Evolutionary conservation across 1,140 invertebrate species (phyloP).

Genomic region (Scaptomyza pallida): DNA sequence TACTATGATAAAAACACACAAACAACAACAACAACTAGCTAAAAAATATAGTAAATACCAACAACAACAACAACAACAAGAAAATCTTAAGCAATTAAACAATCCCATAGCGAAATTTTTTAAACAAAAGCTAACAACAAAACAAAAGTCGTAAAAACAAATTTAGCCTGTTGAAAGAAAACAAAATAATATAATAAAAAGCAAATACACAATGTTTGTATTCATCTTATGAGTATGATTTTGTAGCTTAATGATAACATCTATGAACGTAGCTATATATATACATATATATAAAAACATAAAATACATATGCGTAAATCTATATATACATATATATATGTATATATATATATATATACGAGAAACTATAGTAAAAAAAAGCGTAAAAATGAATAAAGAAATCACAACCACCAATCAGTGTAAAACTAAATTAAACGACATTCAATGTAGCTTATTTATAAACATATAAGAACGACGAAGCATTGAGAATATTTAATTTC

Average conservation of each 20-base stretch:
- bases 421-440: conserved; percentile 81
- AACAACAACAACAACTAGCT: conserved; percentile 60
- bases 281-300: conserved; percentile 45
- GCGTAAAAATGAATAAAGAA: conserved; percentile 73
- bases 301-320: conserved; percentile 57
- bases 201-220: conserved; percentile 56
- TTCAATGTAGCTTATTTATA: conserved; percentile 81
- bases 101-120: conserved; percentile 79
- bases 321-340: conserved; percentile 69
- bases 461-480: conserved; percentile 38
- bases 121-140: conserved; percentile 51
- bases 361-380: conserved; percentile 65
- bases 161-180: conserved; percentile 63
- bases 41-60: conserved; percentile 58
- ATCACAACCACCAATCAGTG: conserved; percentile 82
- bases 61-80: conserved; percentile 24
- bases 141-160: conserved; percentile 30
- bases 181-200: conserved; percentile 31
- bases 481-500: conserved; percentile 77
- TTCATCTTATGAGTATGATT: conserved; percentile 76
- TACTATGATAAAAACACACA: conserved; percentile 40
- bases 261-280: conserved; percentile 69
- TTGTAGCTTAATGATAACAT: conserved; percentile 73
- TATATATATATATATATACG: conserved; percentile 28
- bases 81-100: conserved; percentile 69